Conservation (phyloP, 2,797 vertebrate genomes). For the Aulostomus chinensis region DNA sequence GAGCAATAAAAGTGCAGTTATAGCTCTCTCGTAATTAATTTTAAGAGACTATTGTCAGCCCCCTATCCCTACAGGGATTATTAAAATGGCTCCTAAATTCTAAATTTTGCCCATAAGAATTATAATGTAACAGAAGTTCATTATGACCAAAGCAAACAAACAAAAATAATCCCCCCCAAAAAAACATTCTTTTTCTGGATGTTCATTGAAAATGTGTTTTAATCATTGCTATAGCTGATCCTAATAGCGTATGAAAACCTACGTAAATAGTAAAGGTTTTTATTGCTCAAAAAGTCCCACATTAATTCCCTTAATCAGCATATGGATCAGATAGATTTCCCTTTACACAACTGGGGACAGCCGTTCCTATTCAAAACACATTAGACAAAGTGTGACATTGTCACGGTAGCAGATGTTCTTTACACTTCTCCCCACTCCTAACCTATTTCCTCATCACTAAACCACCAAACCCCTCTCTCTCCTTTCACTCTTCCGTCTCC, state of each 20-base stretch:
- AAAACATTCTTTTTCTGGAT: too few relatives aligned
- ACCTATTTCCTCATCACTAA: conserved; percentile 77
- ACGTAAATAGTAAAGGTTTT: conserved; percentile 20
- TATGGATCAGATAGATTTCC: conserved; percentile 71
- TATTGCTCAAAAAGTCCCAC: conserved; percentile 41
- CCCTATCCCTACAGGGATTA: too few relatives aligned
- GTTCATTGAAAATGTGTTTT: too few relatives aligned
- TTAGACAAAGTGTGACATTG: conserved; percentile 77
- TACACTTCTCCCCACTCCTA: conserved; percentile 73
- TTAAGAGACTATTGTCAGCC: too few relatives aligned
- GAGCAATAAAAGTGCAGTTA: too few relatives aligned
- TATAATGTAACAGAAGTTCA: too few relatives aligned
- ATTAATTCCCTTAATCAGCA: conserved; percentile 71
- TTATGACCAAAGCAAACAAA: too few relatives aligned
- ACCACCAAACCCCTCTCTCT: conserved; percentile 67
- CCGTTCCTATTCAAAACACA: conserved; percentile 76
- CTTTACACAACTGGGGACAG: conserved; percentile 67
- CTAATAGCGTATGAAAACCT: conserved; percentile 1
- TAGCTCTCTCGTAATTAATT: too few relatives aligned
- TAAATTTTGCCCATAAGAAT: too few relatives aligned
- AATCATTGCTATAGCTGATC: too few relatives aligned
- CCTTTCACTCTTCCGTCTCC: conserved; percentile 62
- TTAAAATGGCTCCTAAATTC: too few relatives aligned
- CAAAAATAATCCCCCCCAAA: too few relatives aligned
- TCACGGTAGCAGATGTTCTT: conserved; percentile 81